Evolutionary conservation across 2,113 vertebrate species (phyloP).

Genomic region (Grantiella picta): DNA sequence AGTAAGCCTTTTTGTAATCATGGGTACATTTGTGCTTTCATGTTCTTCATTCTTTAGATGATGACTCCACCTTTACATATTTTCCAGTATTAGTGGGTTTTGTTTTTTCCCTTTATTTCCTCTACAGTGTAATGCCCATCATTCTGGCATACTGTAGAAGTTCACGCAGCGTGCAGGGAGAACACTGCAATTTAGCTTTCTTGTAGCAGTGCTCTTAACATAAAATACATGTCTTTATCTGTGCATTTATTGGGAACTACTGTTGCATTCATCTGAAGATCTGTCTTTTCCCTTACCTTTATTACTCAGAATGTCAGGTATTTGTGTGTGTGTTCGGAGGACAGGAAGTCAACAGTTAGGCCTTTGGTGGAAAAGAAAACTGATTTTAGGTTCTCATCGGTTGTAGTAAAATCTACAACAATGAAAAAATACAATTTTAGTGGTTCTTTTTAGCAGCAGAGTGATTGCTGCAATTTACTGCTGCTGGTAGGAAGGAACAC

Average conservation of each 20-base stretch:
- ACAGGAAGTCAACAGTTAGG: neutral
- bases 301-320: neutral
- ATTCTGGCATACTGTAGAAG: neutral
- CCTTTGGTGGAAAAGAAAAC: neutral
- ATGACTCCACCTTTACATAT: neutral
- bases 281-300: neutral
- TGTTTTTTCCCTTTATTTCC: neutral
- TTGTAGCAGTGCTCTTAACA: neutral
- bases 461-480: neutral
- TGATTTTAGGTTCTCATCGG: neutral
- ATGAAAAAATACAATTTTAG: neutral
- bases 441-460: neutral
- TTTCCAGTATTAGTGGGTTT: neutral
- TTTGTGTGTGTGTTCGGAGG: neutral
- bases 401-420: neutral
- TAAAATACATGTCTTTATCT: neutral
- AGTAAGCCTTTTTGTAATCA: neutral
- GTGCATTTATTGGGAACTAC: neutral
- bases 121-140: neutral
- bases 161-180: neutral
- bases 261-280: neutral
- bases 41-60: neutral
- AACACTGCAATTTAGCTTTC: fast-evolving
- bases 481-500: neutral
- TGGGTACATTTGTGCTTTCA: neutral